Evolutionary conservation across 2,113 vertebrate species (phyloP).

Genomic region (Chitala chitala): DNA sequence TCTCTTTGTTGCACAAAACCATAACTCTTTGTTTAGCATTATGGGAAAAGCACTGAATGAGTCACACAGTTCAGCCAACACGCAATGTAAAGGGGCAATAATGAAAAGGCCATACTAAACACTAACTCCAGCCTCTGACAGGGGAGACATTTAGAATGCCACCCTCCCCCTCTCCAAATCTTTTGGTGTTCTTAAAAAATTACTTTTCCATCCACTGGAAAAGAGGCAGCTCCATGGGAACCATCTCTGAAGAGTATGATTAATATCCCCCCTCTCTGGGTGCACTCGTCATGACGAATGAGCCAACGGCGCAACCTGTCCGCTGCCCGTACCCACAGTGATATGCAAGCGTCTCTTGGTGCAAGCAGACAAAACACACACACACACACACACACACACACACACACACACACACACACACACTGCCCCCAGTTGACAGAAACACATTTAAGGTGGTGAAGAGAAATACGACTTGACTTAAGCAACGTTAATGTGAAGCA

Average conservation of each 20-base stretch:
- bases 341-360: background rate
- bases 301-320: background rate
- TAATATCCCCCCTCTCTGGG: conserved; percentile 5
- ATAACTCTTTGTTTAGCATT: too few species aligned
- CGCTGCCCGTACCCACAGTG: background rate
- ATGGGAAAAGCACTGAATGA: too few species aligned
- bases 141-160: conserved; percentile 3
- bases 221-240: background rate
- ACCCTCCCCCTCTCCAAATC: background rate
- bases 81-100: background rate
- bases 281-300: too few species aligned
- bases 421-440: background rate
- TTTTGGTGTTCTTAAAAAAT: background rate
- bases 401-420: background rate
- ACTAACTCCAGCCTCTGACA: background rate
- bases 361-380: background rate
- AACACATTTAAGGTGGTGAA: background rate
- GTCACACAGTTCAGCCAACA: background rate
- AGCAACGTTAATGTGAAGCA: background rate
- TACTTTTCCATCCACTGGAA: background rate
- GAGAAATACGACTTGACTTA: too few species aligned
- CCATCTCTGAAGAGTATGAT: conserved; percentile 15
- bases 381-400: conserved; percentile 8
- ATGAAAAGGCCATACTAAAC: background rate
- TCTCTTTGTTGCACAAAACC: too few species aligned